A percentile compares a stretch with the other conserved stretches of the same genome.
Evolutionary conservation across 2,888 invertebrate species (phyloP).

Genomic region (Tenthredo distinguenda): DNA sequence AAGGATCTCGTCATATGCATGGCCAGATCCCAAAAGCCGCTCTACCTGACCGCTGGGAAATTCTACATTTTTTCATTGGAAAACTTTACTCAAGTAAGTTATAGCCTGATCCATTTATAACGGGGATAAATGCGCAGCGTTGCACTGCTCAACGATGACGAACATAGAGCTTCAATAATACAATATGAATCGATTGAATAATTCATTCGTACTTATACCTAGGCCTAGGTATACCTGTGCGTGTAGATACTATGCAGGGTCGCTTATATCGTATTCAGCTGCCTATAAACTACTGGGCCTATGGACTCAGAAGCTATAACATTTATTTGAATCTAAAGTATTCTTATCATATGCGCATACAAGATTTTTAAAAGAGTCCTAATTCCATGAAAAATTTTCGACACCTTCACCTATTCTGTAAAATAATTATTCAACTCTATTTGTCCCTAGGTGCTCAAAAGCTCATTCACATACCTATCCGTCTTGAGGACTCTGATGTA

Average conservation of each 20-base stretch:
- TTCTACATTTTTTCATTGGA: constrained; percentile 78
- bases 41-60: constrained; percentile 80
- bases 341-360: neutral
- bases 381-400: neutral
- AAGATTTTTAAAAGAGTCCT: neutral
- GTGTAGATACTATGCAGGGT: neutral
- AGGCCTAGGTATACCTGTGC: too few relatives aligned
- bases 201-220: neutral
- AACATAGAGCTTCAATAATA: neutral
- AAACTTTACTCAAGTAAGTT: constrained; percentile 30
- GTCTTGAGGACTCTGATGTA: constrained; percentile 57
- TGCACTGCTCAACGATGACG: constrained; percentile 8
- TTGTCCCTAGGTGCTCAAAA: constrained; percentile 20
- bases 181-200: constrained; percentile 14
- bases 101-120: neutral
- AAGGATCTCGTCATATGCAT: constrained; percentile 78
- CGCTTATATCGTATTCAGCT: neutral
- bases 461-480: constrained; percentile 59
- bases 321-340: neutral
- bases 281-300: neutral
- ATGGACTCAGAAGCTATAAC: neutral
- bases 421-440: neutral
- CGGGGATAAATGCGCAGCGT: neutral
- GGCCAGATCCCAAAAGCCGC: constrained; percentile 79
- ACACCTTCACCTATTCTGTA: neutral